A percentile compares a stretch with the other conserved stretches of the same genome.
Evolutionary conservation across 2,113 vertebrate genomes (phyloP).

Genomic region (Amphilophus citrinellus): DNA sequence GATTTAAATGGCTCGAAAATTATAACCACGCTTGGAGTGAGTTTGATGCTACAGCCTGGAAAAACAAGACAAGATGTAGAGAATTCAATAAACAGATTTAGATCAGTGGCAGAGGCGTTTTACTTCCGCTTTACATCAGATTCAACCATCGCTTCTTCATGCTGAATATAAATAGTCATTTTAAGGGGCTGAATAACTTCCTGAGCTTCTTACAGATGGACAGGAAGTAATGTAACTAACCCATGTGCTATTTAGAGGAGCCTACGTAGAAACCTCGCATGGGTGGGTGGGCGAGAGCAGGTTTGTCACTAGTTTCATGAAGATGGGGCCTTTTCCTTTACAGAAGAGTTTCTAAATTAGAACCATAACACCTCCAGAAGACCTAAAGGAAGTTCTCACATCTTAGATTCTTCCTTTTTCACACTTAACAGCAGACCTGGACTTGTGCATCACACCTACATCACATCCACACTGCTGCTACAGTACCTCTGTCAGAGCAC

Average conservation of each 20-base stretch:
- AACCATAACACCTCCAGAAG: constrained; percentile 54
- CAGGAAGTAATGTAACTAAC: constrained; percentile 34
- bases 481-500: constrained; percentile 1
- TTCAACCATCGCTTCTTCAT: neutral
- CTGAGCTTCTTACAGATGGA: constrained; percentile 20
- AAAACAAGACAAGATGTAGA: neutral
- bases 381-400: constrained; percentile 43
- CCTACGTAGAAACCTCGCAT: constrained; percentile 30
- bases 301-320: constrained; percentile 34
- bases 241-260: constrained; percentile 43
- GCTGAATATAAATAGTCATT: constrained; percentile 10
- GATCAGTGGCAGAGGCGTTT: neutral
- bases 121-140: constrained; percentile 19
- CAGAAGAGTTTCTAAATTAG: constrained; percentile 34
- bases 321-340: constrained; percentile 29
- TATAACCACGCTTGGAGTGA: neutral
- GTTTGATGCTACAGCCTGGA: neutral
- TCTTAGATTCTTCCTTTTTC: constrained; percentile 43
- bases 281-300: constrained; percentile 46
- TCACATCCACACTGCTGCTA: constrained; percentile 18
- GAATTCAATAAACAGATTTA: constrained; percentile 5
- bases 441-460: constrained; percentile 38
- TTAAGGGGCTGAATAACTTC: constrained; percentile 11
- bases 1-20: neutral
- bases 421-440: constrained; percentile 19